phyloP scores from a whole-genome alignment of 2,113 vertebrate genomes.

The Corvus hawaiiensis region DNA sequence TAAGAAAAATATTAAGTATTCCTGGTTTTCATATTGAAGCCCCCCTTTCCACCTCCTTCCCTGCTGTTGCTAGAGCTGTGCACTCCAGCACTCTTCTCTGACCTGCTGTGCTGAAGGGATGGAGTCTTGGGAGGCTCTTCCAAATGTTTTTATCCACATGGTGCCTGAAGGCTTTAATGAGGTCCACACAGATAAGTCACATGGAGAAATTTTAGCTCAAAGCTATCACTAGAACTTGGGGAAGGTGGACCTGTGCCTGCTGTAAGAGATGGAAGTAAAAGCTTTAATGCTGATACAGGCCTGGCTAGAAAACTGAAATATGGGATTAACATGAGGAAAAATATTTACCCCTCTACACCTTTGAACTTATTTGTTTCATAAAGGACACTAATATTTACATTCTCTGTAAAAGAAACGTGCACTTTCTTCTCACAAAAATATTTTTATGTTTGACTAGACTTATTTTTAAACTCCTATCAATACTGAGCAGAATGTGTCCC shows the following conservation, averaged over 20 bases:
- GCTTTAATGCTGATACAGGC: neutral
- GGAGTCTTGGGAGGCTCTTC: neutral
- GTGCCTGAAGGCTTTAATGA: neutral
- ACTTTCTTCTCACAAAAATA: conserved; percentile 31
- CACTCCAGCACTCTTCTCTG: neutral
- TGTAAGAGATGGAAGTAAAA: neutral
- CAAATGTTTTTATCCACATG: conserved; percentile 8
- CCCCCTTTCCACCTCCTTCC: neutral
- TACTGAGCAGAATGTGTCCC: neutral
- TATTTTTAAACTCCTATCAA: conserved; percentile 43
- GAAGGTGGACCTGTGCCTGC: neutral
- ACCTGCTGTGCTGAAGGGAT: neutral
- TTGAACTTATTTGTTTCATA: conserved; percentile 20
- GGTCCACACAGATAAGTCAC: neutral
- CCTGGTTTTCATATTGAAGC: neutral
- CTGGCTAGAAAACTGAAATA: neutral
- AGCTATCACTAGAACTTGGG: neutral
- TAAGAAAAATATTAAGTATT: conserved; percentile 8
- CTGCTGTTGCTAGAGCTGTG: neutral
- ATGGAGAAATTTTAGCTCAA: neutral
- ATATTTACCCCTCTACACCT: conserved; percentile 9
- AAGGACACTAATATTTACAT: neutral
- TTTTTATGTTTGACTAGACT: neutral
- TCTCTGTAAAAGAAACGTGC: neutral
- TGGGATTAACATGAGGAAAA: neutral